These are phyloP conservation scores for Drosophila neonasuta DNA, from an alignment of 2,888 invertebrate genomes.

Conservation along the genomic window DNA sequence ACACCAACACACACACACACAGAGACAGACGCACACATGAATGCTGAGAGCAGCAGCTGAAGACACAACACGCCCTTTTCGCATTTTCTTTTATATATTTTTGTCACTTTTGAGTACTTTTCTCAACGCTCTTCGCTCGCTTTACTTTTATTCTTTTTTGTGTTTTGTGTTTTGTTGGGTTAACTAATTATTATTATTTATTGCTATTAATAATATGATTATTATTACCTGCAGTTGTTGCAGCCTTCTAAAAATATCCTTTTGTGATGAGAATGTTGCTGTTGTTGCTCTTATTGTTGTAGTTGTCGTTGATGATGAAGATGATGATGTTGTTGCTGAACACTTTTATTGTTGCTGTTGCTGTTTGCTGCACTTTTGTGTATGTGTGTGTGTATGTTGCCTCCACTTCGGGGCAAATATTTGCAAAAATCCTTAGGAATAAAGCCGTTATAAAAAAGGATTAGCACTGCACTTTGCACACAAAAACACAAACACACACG, in stretches of 20 bases:
- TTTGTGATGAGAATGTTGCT: slow-evolving; percentile 21
- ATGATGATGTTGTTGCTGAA: slow-evolving; percentile 47
- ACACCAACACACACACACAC: slow-evolving; percentile 15
- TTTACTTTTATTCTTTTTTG: slow-evolving; percentile 6
- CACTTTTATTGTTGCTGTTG: slow-evolving; percentile 51
- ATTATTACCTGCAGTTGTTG: slow-evolving; percentile 38
- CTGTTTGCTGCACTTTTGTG: slow-evolving; percentile 31
- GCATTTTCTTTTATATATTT: slow-evolving; percentile 53
- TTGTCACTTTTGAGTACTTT: slow-evolving; percentile 43
- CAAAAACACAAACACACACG: slow-evolving; percentile 24
- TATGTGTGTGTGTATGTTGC: slow-evolving; percentile 44
- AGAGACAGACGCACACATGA: slow-evolving; percentile 12
- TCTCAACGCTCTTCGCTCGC: slow-evolving; percentile 21
- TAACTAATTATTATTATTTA: slow-evolving; percentile 18
- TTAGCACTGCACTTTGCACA: slow-evolving; percentile 43
- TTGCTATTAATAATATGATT: too few species aligned
- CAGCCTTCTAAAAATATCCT: slow-evolving; percentile 31
- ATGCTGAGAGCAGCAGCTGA: slow-evolving; percentile 48
- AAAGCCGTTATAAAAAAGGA: slow-evolving; percentile 55
- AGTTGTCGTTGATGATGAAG: slow-evolving; percentile 34
- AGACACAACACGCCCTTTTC: slow-evolving; percentile 69
- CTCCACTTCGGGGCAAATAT: slow-evolving; percentile 35
- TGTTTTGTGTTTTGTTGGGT: slow-evolving; percentile 13
- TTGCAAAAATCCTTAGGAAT: slow-evolving; percentile 50
- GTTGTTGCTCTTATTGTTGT: slow-evolving; percentile 25